Conservation (phyloP, 2,888 invertebrate species). For the Eilema depressum region DNA sequence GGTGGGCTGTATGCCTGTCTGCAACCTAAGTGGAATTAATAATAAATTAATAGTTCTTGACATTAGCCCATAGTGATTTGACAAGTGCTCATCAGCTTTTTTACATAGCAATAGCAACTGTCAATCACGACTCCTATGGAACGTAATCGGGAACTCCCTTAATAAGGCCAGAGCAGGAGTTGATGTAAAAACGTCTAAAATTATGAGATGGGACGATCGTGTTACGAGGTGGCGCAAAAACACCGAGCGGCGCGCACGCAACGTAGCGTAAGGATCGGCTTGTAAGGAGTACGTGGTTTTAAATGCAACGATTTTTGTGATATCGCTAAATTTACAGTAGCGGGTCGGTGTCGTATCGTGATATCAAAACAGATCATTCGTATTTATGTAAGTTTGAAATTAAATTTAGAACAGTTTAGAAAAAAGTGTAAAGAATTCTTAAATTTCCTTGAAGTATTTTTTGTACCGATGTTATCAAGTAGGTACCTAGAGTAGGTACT, state of each 20-base stretch:
- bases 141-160: constrained; percentile 70
- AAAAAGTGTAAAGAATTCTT: neutral
- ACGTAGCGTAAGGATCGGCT: constrained; percentile 62
- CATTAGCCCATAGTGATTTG: neutral
- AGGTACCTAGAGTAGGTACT: neutral
- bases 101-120: constrained; percentile 63
- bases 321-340: neutral
- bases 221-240: constrained; percentile 78
- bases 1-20: too few relatives aligned
- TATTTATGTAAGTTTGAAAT: neutral
- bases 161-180: constrained; percentile 69
- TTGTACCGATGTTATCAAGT: neutral
- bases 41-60: neutral
- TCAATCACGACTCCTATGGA: constrained; percentile 60
- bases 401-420: neutral
- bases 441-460: neutral
- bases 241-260: constrained; percentile 57
- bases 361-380: neutral
- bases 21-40: too few relatives aligned
- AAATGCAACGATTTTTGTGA: constrained; percentile 41
- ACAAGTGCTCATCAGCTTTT: neutral
- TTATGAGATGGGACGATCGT: constrained; percentile 83
- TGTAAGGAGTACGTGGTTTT: constrained; percentile 50
- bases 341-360: constrained; percentile 51
- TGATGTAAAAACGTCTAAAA: constrained; percentile 74